Base-by-base conservation (phyloP, 2,113 vertebrate genomes). In the Phyllopteryx taeniolatus region DNA sequence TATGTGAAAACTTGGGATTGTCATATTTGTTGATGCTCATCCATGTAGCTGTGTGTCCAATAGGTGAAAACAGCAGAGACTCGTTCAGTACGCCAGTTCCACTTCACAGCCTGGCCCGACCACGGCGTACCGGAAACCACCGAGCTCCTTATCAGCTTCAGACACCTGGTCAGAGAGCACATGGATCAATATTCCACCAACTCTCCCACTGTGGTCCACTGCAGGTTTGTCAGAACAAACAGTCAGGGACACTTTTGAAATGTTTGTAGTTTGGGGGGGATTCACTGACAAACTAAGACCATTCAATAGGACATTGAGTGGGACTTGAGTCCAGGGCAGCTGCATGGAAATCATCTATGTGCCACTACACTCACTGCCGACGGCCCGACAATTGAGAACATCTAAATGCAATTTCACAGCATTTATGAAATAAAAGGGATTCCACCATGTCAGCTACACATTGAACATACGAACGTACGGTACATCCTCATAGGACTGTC, bases 31-130 rank as follows among this genome's bases (percentile, higher is more conserved):
- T 51, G 7, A 19, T 51, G 4, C 17, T 51, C 7, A 15, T 6
- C 13, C n/a, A 22, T 39, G 66, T 13, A 46, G 9, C 3, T 54
- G 3, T 79, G 56, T 5, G 51, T 82, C 14, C 44, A 83, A 7
- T 81, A 98, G 97, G 78, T 89, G 8, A 91, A 92, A 85, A 95
- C 92, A 4, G 82, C 91, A 0, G 95, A 98, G 83, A 94, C 90
- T 46, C 95, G 95, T 53, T 78, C 85, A 0, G 85, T 99, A 63
- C 92, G 95, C 8, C 97, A 99, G n/a, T 99, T 99, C 90, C 98
- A 99, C 81, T 99, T 97, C 86, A 98, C 96, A 8, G 95, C 96
- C 61, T 99, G 98, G 98, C 98, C 98, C 0, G 98, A 99, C 86
- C 96, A 98, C 0, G 96, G 96, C 0, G 98, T 99, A 27, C 97